Evolutionary conservation across 1,140 invertebrate species (phyloP).

Genomic region (Bombus terrestris): DNA sequence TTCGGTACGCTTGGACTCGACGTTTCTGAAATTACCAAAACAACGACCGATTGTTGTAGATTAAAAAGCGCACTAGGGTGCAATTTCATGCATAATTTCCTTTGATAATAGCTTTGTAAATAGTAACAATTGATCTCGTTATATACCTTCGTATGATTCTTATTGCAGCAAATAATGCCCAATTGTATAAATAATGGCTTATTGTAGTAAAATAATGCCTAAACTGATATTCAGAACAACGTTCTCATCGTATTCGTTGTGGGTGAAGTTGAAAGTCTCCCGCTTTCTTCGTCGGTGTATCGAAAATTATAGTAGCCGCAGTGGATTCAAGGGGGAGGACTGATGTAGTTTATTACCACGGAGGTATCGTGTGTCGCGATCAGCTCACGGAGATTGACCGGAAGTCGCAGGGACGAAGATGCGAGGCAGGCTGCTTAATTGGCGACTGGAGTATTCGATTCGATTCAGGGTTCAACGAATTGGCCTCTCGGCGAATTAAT

Average conservation of each 20-base stretch:
- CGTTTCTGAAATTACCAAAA: too few relatives aligned
- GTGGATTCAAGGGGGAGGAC: background rate
- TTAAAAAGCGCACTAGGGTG: too few relatives aligned
- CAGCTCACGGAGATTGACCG: constrained; percentile 30
- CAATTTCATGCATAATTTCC: too few relatives aligned
- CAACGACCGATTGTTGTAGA: too few relatives aligned
- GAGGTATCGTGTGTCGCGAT: constrained; percentile 38
- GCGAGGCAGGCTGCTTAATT: constrained; percentile 22
- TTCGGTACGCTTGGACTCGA: too few relatives aligned
- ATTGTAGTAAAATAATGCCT: too few relatives aligned
- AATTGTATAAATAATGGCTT: too few relatives aligned
- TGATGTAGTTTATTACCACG: constrained; percentile 23
- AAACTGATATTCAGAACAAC: too few relatives aligned
- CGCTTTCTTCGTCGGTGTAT: background rate
- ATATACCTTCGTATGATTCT: too few relatives aligned
- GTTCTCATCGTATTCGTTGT: background rate
- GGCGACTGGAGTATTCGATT: constrained; percentile 27
- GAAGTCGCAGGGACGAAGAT: constrained; percentile 31
- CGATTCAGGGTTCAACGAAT: constrained; percentile 43
- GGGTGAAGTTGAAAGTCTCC: background rate
- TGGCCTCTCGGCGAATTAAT: constrained; percentile 33
- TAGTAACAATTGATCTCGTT: too few relatives aligned
- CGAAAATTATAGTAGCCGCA: background rate
- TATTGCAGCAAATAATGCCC: too few relatives aligned
- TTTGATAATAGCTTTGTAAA: too few relatives aligned